Base-by-base conservation (phyloP, 2,888 invertebrate species). In the Xanthostigma xanthostigma region DNA sequence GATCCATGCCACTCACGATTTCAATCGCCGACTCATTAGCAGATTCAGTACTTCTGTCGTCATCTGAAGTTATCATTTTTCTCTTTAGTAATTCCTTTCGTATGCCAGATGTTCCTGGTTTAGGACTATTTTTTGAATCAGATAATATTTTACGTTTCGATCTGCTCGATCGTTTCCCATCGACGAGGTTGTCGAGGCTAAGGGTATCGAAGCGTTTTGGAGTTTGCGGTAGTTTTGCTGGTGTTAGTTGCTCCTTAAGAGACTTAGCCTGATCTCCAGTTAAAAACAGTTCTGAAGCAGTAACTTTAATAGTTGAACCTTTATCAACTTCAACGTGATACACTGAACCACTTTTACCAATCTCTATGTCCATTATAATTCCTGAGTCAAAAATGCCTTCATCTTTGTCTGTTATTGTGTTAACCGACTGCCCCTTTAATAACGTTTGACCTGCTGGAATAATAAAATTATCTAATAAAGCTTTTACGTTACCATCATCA, bases 401-500 rank as follows among this genome's bases (percentile, higher is more conserved):
- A 14, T 72, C 70, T 35, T 72, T 71, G 54, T 72, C 71, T 0
- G 73, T 71, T 60, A 73, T 64, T 3, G 74, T 75, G 55, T 74
- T 74, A 41, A 76, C 71, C 0, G 71, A 71, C 54, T 75, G 73
- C 1, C 75, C 75, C 53, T 69, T 65, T 46, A 76, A 55, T 1
- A 73, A 74, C 56, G 74, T 60, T 27, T 56, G 53, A 37, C 56
- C 56, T n/a, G 53, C n/a, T 67, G 67, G 53, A 49, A 79, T 74
- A 45, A 80, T 73, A 50, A 77, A 78, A 48, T 79, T 78, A 54
- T 76, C 75, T 48, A 75, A 61, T 40, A 79, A 61, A 2, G 70
- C 64, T 57, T 78, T 78, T 13, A 65, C 70, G 42, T 75, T 74
- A 0, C 78, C 78, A 57, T 81, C 81, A 46, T 78, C 77, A 54